Evolutionary conservation across 2,113 vertebrate genomes (phyloP).

Genomic region (Mustela lutreola): DNA sequence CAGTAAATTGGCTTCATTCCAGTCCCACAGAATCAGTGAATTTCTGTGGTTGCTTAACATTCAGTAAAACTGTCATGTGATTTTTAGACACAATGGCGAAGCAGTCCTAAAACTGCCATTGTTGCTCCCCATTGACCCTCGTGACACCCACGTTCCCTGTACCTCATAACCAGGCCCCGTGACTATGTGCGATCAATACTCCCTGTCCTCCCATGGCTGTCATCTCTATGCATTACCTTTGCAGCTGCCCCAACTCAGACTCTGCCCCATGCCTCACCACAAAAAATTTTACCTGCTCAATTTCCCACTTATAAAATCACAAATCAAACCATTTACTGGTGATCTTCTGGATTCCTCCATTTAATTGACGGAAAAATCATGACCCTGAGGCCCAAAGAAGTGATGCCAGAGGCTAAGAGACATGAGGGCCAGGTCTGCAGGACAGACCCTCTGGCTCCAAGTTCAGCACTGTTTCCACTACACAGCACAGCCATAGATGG

Average conservation of each 20-base stretch:
- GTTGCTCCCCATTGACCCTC: not conserved
- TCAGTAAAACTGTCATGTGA: not conserved
- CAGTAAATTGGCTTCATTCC: not conserved
- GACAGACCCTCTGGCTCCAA: not conserved
- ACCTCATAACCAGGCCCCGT: not conserved
- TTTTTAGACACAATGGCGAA: not conserved
- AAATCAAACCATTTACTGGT: not conserved
- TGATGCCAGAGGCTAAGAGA: not conserved
- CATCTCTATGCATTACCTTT: not conserved
- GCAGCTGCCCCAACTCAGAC: accelerated
- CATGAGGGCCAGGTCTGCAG: not conserved
- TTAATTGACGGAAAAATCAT: not conserved
- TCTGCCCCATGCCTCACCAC: not conserved
- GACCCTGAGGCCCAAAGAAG: not conserved
- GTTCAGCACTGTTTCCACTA: not conserved
- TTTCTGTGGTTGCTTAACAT: not conserved
- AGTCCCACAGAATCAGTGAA: not conserved
- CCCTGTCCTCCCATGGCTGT: not conserved
- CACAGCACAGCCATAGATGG: accelerated
- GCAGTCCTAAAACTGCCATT: not conserved
- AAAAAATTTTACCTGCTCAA: not conserved
- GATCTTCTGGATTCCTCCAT: not conserved
- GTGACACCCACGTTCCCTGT: not conserved
- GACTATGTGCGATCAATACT: not conserved
- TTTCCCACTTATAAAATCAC: not conserved